Conservation (phyloP, 2,888 invertebrate species). For the Watsonalla cultraria region DNA sequence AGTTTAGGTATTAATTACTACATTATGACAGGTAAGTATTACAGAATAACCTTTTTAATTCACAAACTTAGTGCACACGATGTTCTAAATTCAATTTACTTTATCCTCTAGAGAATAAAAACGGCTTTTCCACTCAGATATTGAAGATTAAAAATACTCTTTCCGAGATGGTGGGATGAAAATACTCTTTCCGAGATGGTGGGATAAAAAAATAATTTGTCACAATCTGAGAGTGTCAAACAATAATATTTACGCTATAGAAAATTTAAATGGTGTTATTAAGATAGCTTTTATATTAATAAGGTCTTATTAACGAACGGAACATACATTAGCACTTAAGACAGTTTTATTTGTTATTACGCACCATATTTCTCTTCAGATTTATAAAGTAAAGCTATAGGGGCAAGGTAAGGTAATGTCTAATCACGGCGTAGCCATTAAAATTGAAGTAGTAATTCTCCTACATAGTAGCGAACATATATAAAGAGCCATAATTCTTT, state of each 20-base stretch:
- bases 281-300: background rate
- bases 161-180: no score
- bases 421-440: conserved; percentile 70
- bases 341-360: conserved; percentile 48
- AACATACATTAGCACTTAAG: conserved; percentile 40
- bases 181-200: no score
- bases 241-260: conserved; percentile 1
- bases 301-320: conserved; percentile 43
- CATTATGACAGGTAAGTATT: no score
- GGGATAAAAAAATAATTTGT: no score
- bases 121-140: no score
- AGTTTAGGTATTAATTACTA: no score
- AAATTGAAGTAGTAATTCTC: conserved; percentile 69
- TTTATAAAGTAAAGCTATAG: conserved; percentile 67
- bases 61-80: no score
- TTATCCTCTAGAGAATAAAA: no score
- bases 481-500: conserved; percentile 72
- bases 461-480: conserved; percentile 70
- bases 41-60: no score
- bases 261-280: background rate
- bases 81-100: no score
- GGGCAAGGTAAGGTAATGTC: conserved; percentile 56
- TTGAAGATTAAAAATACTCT: no score
- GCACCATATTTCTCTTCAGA: conserved; percentile 37
- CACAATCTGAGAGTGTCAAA: no score